These are phyloP conservation scores for Ranitomeya variabilis DNA, from an alignment of 2,113 vertebrate genomes.

Conservation along the genomic window DNA sequence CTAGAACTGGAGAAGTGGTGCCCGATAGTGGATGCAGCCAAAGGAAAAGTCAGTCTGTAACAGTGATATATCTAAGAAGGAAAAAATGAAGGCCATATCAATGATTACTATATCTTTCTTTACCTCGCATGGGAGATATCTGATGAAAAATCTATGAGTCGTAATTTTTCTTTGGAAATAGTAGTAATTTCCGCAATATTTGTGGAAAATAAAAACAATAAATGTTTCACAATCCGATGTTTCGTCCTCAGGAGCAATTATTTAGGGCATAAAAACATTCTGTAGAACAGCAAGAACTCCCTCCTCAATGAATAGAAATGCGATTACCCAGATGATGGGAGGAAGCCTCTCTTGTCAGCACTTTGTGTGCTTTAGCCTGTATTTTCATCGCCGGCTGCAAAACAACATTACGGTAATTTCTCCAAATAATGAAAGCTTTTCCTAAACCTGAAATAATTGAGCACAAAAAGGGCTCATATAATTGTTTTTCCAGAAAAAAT, in stretches of 20 bases:
- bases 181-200: not conserved
- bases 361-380: conserved; percentile 35
- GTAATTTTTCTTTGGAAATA: not conserved
- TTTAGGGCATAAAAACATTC: conserved; percentile 26
- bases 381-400: conserved; percentile 40
- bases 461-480: conserved; percentile 35
- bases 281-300: conserved; percentile 42
- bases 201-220: conserved; percentile 10
- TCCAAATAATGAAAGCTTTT: conserved; percentile 47
- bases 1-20: no score
- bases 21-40: no score
- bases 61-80: no score
- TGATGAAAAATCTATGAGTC: not conserved
- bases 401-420: conserved; percentile 47
- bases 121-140: no score
- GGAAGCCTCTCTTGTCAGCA: conserved; percentile 22
- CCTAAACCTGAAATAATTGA: conserved; percentile 34
- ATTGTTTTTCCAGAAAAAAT: conserved; percentile 30
- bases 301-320: conserved; percentile 38
- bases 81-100: no score
- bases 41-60: no score
- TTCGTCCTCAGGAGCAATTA: not conserved
- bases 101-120: no score
- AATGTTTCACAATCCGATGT: conserved; percentile 23
- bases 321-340: conserved; percentile 43